A percentile compares a stretch with the other conserved stretches of the same genome.
Conservation (phyloP, 2,113 vertebrate species). For the Cinclus cinclus region DNA sequence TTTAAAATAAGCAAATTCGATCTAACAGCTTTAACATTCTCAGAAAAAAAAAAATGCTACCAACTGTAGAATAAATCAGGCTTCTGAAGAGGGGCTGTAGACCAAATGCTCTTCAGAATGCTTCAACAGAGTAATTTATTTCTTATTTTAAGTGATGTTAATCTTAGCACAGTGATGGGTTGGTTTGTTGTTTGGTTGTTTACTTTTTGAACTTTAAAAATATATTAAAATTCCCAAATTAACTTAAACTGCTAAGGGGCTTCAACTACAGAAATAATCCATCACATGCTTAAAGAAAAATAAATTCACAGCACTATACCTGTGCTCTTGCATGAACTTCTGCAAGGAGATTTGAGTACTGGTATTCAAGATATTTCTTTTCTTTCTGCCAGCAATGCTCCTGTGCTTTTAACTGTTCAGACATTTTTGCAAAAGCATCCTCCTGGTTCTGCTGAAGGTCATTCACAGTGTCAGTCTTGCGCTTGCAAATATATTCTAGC, state of each 20-base stretch:
- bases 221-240: background rate
- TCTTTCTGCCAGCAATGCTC: slow-evolving; percentile 81
- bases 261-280: slow-evolving; percentile 25
- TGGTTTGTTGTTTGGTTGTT: background rate
- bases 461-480: slow-evolving; percentile 75
- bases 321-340: slow-evolving; percentile 79
- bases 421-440: slow-evolving; percentile 76
- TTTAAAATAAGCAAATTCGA: background rate
- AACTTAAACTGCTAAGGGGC: slow-evolving; percentile 4
- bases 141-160: background rate
- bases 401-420: slow-evolving; percentile 79
- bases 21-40: background rate
- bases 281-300: background rate
- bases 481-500: slow-evolving; percentile 79
- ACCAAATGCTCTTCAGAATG: background rate
- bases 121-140: background rate
- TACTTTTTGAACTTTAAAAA: background rate
- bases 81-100: background rate
- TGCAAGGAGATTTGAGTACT: slow-evolving; percentile 72
- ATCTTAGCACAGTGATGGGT: background rate
- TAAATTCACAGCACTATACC: slow-evolving; percentile 66
- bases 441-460: slow-evolving; percentile 80
- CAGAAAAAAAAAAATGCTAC: background rate
- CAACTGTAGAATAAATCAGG: background rate
- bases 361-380: slow-evolving; percentile 75